Evolutionary conservation across 2,797 vertebrate genomes (phyloP).

Genomic region (Acanthurus leucopareius): DNA sequence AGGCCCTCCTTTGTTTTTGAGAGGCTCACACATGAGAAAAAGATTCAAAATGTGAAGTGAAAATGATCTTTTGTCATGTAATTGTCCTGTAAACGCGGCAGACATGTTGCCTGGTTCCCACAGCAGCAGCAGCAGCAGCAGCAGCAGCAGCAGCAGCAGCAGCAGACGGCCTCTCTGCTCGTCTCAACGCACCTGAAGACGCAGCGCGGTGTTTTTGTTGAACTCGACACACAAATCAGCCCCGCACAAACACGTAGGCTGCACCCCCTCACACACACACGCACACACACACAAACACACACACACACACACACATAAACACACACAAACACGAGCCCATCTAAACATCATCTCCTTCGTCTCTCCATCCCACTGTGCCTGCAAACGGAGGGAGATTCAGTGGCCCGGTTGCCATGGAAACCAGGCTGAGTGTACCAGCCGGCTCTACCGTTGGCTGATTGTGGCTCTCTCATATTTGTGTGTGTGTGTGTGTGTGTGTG

Average conservation of each 20-base stretch:
- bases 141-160: conserved; percentile 35
- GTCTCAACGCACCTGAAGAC: conserved; percentile 45
- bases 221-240: conserved; percentile 52
- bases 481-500: conserved; percentile 27
- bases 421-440: conserved; percentile 84
- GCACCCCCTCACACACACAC: conserved; percentile 20
- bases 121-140: conserved; percentile 34
- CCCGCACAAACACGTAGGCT: conserved; percentile 44
- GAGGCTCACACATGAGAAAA: background rate
- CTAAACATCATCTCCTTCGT: conserved; percentile 71
- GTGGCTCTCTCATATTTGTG: conserved; percentile 62
- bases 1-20: too few relatives aligned
- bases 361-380: conserved; percentile 80
- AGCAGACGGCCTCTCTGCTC: conserved; percentile 29
- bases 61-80: background rate
- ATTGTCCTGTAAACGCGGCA: conserved; percentile 13
- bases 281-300: conserved; percentile 7
- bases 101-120: conserved; percentile 3
- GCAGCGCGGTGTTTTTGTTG: conserved; percentile 49
- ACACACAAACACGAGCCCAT: conserved; percentile 54
- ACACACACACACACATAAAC: conserved; percentile 12
- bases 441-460: conserved; percentile 79
- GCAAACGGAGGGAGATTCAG: conserved; percentile 81
- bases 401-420: conserved; percentile 85
- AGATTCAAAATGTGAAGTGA: background rate